Base-by-base conservation (phyloP, 1,140 invertebrate genomes). In the Eupristina koningsbergeri region DNA sequence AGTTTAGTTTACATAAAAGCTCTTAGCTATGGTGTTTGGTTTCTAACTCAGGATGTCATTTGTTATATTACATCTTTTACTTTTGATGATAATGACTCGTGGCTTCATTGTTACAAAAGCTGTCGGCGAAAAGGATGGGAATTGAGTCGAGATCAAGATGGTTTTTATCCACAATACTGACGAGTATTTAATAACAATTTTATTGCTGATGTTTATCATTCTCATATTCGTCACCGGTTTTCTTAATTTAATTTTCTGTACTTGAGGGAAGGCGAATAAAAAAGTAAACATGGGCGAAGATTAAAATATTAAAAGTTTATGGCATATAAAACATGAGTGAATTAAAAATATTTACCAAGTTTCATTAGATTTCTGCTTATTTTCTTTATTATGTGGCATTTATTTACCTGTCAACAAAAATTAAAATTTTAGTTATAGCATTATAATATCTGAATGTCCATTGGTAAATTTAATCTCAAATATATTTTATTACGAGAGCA, bases 271-370 rank as follows among this genome's bases (percentile, higher is more conserved):
- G 29, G 19, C 39, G 36, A 11, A 74, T 39, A 22, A 39, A 73
- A 73, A 73, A n/a, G 39, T 73, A 22, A 41, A 47, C 36, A 73
- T 9, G 36, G 22, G 13, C 22, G 22, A 7, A 41, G 41, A 73
- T 73, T 73, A 47, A 73, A 73, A 73, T 73, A 73, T 73, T 73
- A 45, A 73, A 39, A 47, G 39, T 39, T 73, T 73, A 73, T 31
- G 39, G 36, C 26, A 15, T 17, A 45, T 73, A 73, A 73, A 73
- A 73, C 3, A 9, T 0, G 67, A 41, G 22, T 39, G 36, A 73
- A 45, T 45, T 67, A 67, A 67, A n/a, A 73, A 45, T n/a, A 29
- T 29, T 22, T 45, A 45, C 36, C 36, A 45, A 22, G 36, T n/a
- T 36, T 67, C 64, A 19, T 36, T 67, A 34, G 29, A 34, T 67